phyloP scores from a whole-genome alignment of 1,140 invertebrate species.

The Araneus ventricosus region DNA sequence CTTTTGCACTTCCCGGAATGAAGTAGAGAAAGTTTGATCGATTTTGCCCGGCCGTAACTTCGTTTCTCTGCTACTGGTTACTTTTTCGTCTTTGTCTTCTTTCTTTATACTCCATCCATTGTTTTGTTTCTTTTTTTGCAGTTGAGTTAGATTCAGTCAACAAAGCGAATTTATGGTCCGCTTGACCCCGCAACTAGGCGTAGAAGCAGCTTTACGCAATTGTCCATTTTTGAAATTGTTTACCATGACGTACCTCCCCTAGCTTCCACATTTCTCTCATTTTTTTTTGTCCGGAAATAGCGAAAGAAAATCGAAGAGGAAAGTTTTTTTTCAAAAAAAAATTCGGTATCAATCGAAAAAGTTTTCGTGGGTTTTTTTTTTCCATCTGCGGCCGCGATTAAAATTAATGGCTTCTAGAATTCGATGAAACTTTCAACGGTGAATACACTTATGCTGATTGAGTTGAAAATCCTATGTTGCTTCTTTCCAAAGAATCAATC shows the following conservation, averaged over 20 bases:
- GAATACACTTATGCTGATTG: neutral
- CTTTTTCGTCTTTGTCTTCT: neutral
- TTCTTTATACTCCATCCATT: neutral
- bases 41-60: conserved; percentile 40
- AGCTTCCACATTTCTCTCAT: neutral
- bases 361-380: neutral
- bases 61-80: conserved; percentile 12
- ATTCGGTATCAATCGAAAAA: conserved; percentile 31
- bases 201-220: conserved; percentile 56
- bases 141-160: conserved; percentile 61
- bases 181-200: conserved; percentile 61
- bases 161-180: conserved; percentile 68
- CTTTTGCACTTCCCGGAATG: conserved; percentile 56
- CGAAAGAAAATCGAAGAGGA: conserved; percentile 5
- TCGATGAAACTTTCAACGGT: conserved; percentile 41
- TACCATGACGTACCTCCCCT: conserved; percentile 32
- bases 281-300: neutral
- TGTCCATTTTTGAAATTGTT: conserved; percentile 69
- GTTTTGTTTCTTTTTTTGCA: conserved; percentile 36
- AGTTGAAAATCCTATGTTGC: neutral
- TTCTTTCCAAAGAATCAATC: neutral
- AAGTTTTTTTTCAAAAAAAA: neutral
- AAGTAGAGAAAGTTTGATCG: conserved; percentile 38
- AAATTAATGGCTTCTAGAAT: conserved; percentile 56
- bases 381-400: neutral